Percentiles rank a stretch among this genome's conserved stretches.
Evolutionary conservation across 2,797 vertebrate species (phyloP).

Genomic region (Enteromius mattozi): DNA sequence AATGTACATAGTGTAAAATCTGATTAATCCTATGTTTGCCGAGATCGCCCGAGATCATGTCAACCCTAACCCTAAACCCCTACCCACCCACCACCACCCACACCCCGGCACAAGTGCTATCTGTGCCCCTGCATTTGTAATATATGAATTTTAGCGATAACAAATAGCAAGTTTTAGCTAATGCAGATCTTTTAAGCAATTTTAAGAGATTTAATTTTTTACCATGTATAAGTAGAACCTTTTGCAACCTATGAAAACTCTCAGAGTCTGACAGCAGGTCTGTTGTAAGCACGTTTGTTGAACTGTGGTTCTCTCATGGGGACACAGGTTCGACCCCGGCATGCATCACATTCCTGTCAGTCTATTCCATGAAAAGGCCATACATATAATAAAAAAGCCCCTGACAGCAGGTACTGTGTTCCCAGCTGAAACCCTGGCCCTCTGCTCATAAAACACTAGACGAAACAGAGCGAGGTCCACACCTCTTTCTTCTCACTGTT

Average conservation of each 20-base stretch:
- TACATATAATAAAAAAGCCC: background rate
- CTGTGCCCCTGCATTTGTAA: too few relatives aligned
- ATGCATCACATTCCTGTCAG: background rate
- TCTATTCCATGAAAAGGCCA: background rate
- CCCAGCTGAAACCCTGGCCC: constrained; percentile 43
- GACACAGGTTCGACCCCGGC: background rate
- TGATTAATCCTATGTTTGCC: too few relatives aligned
- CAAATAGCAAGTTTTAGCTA: background rate
- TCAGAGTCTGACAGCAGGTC: background rate
- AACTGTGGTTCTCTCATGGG: background rate
- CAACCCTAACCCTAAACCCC: too few relatives aligned
- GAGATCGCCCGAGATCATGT: too few relatives aligned
- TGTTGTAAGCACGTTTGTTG: background rate
- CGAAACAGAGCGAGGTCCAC: constrained; percentile 28
- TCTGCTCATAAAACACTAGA: constrained; percentile 51
- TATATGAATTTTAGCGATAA: background rate
- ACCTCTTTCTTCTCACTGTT: constrained; percentile 48
- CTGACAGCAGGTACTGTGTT: constrained; percentile 33
- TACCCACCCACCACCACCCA: too few relatives aligned
- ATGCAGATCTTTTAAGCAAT: background rate
- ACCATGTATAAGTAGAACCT: background rate
- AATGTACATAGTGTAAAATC: too few relatives aligned
- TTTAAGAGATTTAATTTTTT: background rate
- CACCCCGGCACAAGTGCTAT: too few relatives aligned
- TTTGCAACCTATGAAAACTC: background rate